Evolutionary conservation across 2,113 vertebrate genomes (phyloP).

Genomic region (Dicrurus megarhynchus): DNA sequence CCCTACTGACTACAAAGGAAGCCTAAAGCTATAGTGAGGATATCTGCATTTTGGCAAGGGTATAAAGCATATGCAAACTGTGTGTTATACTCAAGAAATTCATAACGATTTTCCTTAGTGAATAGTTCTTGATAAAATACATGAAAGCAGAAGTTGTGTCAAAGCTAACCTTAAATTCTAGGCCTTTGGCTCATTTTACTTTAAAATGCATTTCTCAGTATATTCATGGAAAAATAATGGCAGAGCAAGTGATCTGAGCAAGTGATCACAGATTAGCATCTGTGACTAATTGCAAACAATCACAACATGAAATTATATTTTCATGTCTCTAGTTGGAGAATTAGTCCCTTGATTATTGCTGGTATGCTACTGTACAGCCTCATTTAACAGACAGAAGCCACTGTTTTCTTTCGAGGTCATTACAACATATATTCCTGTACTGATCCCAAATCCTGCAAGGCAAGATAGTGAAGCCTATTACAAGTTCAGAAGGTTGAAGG

Average conservation of each 20-base stretch:
- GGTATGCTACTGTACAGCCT: neutral
- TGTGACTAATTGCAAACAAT: conserved; percentile 47
- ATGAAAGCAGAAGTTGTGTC: neutral
- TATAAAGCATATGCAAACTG: neutral
- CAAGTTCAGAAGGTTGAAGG: neutral
- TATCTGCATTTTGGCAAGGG: neutral
- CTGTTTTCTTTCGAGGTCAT: neutral
- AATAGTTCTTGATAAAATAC: neutral
- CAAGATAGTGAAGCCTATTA: neutral
- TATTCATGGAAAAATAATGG: conserved; percentile 19
- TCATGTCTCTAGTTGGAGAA: conserved; percentile 5
- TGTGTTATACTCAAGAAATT: neutral
- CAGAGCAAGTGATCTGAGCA: neutral
- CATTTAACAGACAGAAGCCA: neutral
- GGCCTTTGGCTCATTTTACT: neutral
- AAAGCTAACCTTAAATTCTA: neutral
- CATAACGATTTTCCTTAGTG: neutral
- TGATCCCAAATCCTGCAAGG: neutral
- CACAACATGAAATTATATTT: conserved; percentile 40
- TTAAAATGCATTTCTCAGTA: conserved; percentile 13
- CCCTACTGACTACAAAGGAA: neutral
- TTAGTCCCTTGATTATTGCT: conserved; percentile 32
- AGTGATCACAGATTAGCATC: neutral
- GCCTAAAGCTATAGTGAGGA: neutral
- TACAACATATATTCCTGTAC: neutral